Base-by-base conservation (phyloP, 2,797 vertebrate genomes). In the Cheirogaleus major region DNA sequence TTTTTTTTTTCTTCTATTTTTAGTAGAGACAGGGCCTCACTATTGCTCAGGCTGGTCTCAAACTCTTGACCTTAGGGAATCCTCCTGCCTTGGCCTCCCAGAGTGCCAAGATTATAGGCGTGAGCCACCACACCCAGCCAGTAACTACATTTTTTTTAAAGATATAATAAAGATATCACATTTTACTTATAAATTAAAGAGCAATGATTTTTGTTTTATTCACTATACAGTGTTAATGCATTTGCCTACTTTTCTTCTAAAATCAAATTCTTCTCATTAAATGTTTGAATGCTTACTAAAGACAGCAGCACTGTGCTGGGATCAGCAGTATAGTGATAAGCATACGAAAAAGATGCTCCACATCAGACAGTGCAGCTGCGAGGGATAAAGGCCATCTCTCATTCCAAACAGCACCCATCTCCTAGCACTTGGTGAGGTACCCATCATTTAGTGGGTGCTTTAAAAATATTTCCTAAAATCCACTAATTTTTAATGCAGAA, bases 131-230 rank as follows among this genome's bases (percentile, higher is more conserved):
- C 9, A 23, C 22, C 55, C 22, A 10, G 55, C 22, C 55, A 55
- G 13, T 75, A n/a, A 59, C 32, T 20, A 35, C 27, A 35, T 59
- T 69, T 73, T 81, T 48, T 48, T 63, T 4, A 57, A 17, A 69
- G 52, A 81, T 13, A 27, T 3, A 59, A 61, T 55, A 48, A 84
- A 87, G 52, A n/a, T 20, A 22, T 27, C 9, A 65, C 5, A 52
- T 55, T 61, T 93, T 96, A 27, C 22, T 93, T 89, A 63, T 25
- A 92, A 93, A 73, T 43, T 38, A 38, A 93, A 72, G 43, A 86
- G 15, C 9, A 41, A 75, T 69, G 30, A 35, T 45, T 72, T 94
- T 84, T 63, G 23, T 67, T 79, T 55, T 57, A 93, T 69, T 23
- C 38, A 3, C 41, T 85, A 67, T n/a, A 27, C 4, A 14, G 20